Percentiles rank a stretch among this genome's conserved stretches.
Conservation (phyloP, 2,888 invertebrate genomes). For the Drosophila atroscutellata region DNA sequence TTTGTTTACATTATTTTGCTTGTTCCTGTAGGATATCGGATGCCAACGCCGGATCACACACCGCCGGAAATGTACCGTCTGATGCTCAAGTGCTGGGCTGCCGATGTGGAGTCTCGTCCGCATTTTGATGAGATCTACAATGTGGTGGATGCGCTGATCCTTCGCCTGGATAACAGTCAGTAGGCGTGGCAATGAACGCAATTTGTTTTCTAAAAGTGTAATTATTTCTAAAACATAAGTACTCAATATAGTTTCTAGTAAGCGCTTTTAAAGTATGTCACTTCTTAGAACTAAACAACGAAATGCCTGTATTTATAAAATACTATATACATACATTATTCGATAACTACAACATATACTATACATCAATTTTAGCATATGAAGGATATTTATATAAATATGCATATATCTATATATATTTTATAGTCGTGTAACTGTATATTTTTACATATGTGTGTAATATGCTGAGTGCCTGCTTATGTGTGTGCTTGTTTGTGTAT, state of each 20-base stretch:
- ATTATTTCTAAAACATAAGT: conserved; percentile 30
- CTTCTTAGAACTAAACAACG: conserved; percentile 61
- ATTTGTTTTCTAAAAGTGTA: conserved; percentile 23
- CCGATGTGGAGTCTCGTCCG: conserved; percentile 95
- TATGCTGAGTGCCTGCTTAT: conserved; percentile 35
- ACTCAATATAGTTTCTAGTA: conserved; percentile 59
- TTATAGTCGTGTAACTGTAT: conserved; percentile 64
- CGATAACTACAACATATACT: conserved; percentile 22
- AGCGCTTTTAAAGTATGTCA: conserved; percentile 74
- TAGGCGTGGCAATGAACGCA: conserved; percentile 35
- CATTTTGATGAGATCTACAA: conserved; percentile 95
- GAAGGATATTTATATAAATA: conserved; percentile 47
- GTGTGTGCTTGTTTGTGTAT: conserved; percentile 17
- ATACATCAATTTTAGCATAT: conserved; percentile 43
- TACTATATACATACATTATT: conserved; percentile 38
- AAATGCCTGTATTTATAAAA: conserved; percentile 77
- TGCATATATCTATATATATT: conserved; percentile 43
- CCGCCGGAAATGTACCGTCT: conserved; percentile 95
- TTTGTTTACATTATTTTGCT: not conserved
- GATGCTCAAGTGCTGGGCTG: conserved; percentile 97
- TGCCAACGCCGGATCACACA: conserved; percentile 95
- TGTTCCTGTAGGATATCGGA: conserved; percentile 90
- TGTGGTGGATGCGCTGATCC: conserved; percentile 89
- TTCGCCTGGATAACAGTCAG: conserved; percentile 83
- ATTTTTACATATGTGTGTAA: conserved; percentile 38